Evolutionary conservation across 2,797 vertebrate genomes (phyloP).

Genomic region (Botia almorhae): DNA sequence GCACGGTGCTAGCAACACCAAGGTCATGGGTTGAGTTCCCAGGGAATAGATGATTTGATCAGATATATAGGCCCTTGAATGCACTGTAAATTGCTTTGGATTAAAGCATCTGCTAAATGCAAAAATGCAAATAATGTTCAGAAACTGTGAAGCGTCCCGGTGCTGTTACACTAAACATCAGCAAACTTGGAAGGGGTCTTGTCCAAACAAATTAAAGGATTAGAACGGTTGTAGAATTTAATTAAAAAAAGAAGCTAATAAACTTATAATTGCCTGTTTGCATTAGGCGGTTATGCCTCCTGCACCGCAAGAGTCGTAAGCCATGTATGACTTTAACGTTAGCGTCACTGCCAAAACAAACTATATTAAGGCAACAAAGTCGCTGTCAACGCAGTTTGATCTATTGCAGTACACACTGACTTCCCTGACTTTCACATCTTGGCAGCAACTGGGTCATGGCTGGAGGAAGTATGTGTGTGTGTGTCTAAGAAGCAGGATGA

Average conservation of each 20-base stretch:
- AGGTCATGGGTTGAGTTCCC: too few relatives aligned
- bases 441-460: constrained; percentile 39
- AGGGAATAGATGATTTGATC: background rate
- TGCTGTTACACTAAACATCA: background rate
- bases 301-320: background rate
- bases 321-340: constrained; percentile 16
- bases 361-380: constrained; percentile 39
- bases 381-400: constrained; percentile 40
- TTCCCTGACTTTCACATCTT: constrained; percentile 47
- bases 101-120: background rate
- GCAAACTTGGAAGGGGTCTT: background rate
- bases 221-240: background rate
- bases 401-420: constrained; percentile 48
- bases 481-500: constrained; percentile 73
- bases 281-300: background rate
- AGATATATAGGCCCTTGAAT: background rate
- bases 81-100: background rate
- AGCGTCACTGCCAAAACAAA: constrained; percentile 47
- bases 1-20: too few relatives aligned
- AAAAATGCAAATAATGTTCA: background rate
- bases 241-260: background rate
- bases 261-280: background rate
- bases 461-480: constrained; percentile 57
- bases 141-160: background rate
- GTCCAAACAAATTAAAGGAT: background rate